These are phyloP conservation scores for Sterna hirundo DNA, from an alignment of 2,113 vertebrate species.

Conservation along the genomic window DNA sequence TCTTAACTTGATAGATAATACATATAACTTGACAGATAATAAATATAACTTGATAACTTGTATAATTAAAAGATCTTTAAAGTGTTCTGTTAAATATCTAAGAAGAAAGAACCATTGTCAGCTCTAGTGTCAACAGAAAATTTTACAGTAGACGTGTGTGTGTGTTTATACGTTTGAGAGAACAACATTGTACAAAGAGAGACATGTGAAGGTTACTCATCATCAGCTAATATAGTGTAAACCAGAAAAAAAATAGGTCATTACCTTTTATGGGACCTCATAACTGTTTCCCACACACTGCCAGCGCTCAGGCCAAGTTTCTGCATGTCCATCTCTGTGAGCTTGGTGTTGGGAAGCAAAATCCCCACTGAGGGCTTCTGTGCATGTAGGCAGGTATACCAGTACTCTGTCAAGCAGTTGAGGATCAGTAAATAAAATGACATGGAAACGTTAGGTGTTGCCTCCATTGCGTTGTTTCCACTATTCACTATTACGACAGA, in stretches of 20 bases:
- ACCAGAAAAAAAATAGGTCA: background rate
- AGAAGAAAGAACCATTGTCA: background rate
- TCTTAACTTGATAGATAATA: background rate
- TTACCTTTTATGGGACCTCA: background rate
- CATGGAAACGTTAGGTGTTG: fast-evolving
- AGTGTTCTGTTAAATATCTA: background rate
- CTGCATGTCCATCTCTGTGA: background rate
- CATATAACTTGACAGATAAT: background rate
- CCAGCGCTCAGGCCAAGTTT: background rate
- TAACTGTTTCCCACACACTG: background rate
- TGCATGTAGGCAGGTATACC: background rate
- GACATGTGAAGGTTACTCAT: background rate
- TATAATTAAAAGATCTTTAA: background rate
- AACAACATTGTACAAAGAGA: background rate
- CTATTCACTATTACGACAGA: fast-evolving
- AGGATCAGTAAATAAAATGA: background rate
- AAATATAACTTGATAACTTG: background rate
- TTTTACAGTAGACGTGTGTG: background rate
- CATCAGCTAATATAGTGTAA: background rate
- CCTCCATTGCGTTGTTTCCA: background rate
- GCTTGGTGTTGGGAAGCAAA: background rate
- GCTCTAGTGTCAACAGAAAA: background rate
- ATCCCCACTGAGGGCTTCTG: background rate
- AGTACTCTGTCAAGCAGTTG: background rate
- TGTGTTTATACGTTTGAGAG: background rate